Percentiles rank a stretch among this genome's conserved stretches.
phyloP scores from a whole-genome alignment of 2,888 invertebrate species.

The Cancer borealis region DNA sequence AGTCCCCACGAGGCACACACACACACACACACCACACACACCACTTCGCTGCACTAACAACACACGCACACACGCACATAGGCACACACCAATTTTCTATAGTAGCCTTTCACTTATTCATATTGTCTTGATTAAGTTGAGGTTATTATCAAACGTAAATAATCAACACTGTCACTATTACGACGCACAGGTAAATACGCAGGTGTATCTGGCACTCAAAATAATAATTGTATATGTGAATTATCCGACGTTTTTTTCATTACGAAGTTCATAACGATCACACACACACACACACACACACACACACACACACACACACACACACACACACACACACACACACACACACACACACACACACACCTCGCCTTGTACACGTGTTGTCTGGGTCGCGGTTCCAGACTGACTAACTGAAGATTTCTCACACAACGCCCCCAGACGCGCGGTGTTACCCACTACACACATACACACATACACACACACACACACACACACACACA shows the following conservation, averaged over 20 bases:
- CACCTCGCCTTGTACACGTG: background rate
- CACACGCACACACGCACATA: background rate
- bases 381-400: background rate
- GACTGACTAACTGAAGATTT: slow-evolving; percentile 34
- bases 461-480: background rate
- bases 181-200: background rate
- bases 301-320: background rate
- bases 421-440: background rate
- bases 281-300: background rate
- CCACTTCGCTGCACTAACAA: too few species aligned
- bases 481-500: background rate
- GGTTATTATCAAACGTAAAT: background rate
- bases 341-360: slow-evolving; percentile 14
- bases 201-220: background rate
- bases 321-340: slow-evolving; percentile 10
- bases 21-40: too few species aligned
- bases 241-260: too few species aligned
- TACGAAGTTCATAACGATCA: background rate
- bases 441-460: background rate
- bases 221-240: too few species aligned
- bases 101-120: background rate
- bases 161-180: background rate
- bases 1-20: too few species aligned
- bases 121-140: background rate
- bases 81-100: background rate